Base-by-base conservation (phyloP, 2,888 invertebrate genomes). In the Plebejus melissa region DNA sequence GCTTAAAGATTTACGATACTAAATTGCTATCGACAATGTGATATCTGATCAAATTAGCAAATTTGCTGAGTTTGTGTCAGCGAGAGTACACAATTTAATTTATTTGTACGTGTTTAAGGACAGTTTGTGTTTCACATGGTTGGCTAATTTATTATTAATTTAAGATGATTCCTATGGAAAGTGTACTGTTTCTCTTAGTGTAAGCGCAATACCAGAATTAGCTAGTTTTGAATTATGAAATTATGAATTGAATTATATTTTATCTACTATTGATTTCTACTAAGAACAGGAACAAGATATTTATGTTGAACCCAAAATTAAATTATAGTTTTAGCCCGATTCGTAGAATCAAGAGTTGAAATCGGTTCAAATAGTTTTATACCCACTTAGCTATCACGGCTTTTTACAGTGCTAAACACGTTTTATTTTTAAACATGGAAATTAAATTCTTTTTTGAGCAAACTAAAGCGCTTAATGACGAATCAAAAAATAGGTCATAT, bases 1-100 rank as follows among this genome's bases (percentile, higher is more conserved):
- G 91, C 90, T 91, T 91, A 91, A 87, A 87, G 89, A 87, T 88
- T 87, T 86, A 85, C 86, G 84, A 80, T 80, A 78, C 82, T 82
- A 84, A 83, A 89, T 87, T 86, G 83, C 82, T 81, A 82, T 76
- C 75, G 77, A 69, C 72, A 72, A 72, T 76, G 74, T 78, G 76
- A 77, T 76, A 74, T 57, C 76, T 75, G 75, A 77, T 77, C 54
- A 76, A 75, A 77, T 76, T 79, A 60, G 65, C 32, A 13, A 65
- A 65, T 70, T 38, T 46, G 71, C 46, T 4, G 46, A 60, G 60
- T 60, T 41, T 71, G 72, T 72, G 50, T 32, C 54, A 54, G 50
- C 50, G 32, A 32, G n/a, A 54, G 32, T 28, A 41, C 72, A 46
- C 50, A 72, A 72, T 72, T 32, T 22, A 46, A 72, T 72, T 54